Conservation (phyloP, 2,888 invertebrate species). For the Salpingus planirostris region DNA sequence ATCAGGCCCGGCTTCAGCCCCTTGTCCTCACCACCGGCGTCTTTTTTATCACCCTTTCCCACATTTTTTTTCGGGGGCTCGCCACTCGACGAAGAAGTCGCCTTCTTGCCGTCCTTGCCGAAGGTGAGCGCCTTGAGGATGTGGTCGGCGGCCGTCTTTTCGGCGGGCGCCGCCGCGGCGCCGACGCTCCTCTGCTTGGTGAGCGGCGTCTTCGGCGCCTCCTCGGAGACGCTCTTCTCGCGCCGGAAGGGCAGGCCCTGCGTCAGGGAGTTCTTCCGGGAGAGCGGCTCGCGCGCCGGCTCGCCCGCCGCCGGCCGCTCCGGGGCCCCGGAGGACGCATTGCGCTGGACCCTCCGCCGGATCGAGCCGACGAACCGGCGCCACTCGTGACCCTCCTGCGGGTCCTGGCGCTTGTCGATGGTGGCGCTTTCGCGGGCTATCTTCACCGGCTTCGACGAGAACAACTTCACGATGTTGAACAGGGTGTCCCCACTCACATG, state of each 20-base stretch:
- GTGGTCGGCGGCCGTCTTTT: conserved; percentile 20
- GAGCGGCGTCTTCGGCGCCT: conserved; percentile 35
- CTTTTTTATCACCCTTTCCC: conserved; percentile 37
- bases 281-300: conserved; percentile 28
- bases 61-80: conserved; percentile 33
- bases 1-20: conserved; percentile 29
- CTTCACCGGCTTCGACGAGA: conserved; percentile 31
- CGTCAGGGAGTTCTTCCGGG: conserved; percentile 41
- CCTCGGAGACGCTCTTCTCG: conserved; percentile 25
- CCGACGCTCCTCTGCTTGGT: conserved; percentile 37
- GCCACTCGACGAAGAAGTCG: conserved; percentile 22
- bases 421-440: conserved; percentile 36
- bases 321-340: conserved; percentile 26
- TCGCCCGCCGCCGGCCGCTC: conserved; percentile 16
- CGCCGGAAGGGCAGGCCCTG: conserved; percentile 31
- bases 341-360: conserved; percentile 40
- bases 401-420: conserved; percentile 28
- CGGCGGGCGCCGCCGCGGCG: conserved; percentile 18
- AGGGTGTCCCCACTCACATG: too few species aligned
- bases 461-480: conserved; percentile 37
- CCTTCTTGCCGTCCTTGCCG: conserved; percentile 33
- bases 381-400: conserved; percentile 35
- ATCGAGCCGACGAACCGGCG: conserved; percentile 42
- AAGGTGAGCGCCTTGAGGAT: conserved; percentile 32
- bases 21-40: conserved; percentile 28